A percentile compares a stretch with the other conserved stretches of the same genome.
These are phyloP conservation scores for Chelonus insularis DNA, from an alignment of 1,140 invertebrate species.

Conservation along the genomic window DNA sequence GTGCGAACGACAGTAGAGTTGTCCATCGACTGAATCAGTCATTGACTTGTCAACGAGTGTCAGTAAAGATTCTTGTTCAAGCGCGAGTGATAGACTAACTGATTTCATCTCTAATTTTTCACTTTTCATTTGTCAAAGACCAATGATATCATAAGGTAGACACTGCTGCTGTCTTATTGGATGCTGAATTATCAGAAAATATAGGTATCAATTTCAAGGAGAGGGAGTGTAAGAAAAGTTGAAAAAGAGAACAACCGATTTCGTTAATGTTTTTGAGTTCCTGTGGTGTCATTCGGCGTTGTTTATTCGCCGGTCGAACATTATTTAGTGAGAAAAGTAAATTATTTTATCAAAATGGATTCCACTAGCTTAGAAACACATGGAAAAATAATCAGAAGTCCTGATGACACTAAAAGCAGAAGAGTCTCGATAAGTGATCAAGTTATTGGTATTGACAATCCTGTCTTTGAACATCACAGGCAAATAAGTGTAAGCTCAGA, in stretches of 20 bases:
- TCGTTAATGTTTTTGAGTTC: conserved; percentile 15
- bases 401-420: conserved; percentile 44
- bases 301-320: background rate
- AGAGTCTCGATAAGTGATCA: conserved; percentile 56
- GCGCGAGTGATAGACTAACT: background rate
- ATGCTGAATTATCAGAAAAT: background rate
- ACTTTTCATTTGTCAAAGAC: conserved; percentile 7
- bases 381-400: conserved; percentile 7
- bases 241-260: background rate
- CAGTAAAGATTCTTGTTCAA: background rate
- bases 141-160: conserved; percentile 14
- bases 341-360: conserved; percentile 5
- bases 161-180: conserved; percentile 1
- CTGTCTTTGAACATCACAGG: conserved; percentile 51
- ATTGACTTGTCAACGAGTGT: conserved; percentile 18
- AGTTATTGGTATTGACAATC: conserved; percentile 51
- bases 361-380: background rate
- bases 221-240: conserved; percentile 3
- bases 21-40: conserved; percentile 21
- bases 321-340: background rate
- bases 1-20: background rate
- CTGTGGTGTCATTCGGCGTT: background rate
- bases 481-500: conserved; percentile 52
- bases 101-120: background rate
- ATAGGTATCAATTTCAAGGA: background rate